Evolutionary conservation across 2,797 vertebrate genomes (phyloP), one percentile per base, ranked within the genome.

Genomic region (Acanthis flammea): DNA sequence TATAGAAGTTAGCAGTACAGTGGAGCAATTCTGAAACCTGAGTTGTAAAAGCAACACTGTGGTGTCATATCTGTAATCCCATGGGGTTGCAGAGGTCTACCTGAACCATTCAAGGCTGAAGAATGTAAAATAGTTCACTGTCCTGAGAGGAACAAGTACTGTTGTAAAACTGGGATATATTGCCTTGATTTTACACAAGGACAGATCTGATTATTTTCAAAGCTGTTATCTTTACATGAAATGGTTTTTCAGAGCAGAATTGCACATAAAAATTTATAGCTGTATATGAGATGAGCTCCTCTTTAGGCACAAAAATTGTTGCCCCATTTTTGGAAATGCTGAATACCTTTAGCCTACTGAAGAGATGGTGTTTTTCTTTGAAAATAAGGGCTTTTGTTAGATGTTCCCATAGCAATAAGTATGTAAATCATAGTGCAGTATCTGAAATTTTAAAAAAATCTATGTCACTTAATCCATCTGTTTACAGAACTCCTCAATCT

Each of bases 391-490:
- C 1, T 58, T 94, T 88, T 95, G 81, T 80, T 85, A 83, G 72
- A 73, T 74, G 84, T 86, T 95, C 73, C 90, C 82, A 77, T 95
- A 44, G 85, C 66, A 96, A 88, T 95, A 84, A 42, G 44, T 80
- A 84, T 91, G 76, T 78, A 92, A 95, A 91, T 94, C 78, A 58
- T 62, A 72, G 51, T 55, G 51, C 58, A 48, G 47, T 48, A 72
- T 87, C 77, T 77, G 78, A 95, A 80, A 60, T 77, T 88, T 67
- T 3, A 3, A 53, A 45, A 73, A 90, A 91, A 90, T 67, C 68
- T 50, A 6, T 84, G 94, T 78, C 70, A 73, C 68, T 95, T 93
- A 94, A 90, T 94, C 95, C 92, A 83, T 96, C 92, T 94, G 89
- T 94, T 94, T 94, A 81, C 62, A 91, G 57, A 90, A 51, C 60